Evolutionary conservation across 2,113 vertebrate genomes (phyloP).

Genomic region (Tragelaphus buxtoni): DNA sequence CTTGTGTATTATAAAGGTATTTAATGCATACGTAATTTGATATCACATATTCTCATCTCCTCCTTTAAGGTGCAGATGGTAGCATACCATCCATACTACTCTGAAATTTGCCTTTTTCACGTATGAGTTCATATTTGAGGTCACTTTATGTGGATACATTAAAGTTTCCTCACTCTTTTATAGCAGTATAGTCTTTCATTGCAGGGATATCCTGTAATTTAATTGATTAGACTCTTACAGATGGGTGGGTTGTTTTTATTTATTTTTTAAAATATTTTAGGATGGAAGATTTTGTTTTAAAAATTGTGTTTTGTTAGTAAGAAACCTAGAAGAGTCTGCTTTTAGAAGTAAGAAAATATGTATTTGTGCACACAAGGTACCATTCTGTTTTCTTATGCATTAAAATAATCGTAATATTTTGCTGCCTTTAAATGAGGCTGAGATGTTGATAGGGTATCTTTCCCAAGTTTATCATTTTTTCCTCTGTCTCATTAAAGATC

Average conservation of each 20-base stretch:
- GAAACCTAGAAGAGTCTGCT: not conserved
- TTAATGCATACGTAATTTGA: not conserved
- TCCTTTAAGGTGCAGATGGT: not conserved
- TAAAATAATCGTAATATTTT: slow-evolving; percentile 12
- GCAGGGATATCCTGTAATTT: not conserved
- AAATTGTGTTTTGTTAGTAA: slow-evolving; percentile 25
- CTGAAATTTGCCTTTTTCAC: not conserved
- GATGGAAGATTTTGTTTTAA: not conserved
- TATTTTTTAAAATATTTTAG: not conserved
- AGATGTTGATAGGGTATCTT: slow-evolving; percentile 11
- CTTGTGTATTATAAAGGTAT: not conserved
- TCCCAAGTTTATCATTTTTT: slow-evolving; percentile 26
- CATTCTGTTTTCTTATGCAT: not conserved
- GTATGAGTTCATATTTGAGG: not conserved
- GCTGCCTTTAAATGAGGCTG: not conserved
- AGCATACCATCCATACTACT: not conserved
- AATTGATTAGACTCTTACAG: not conserved
- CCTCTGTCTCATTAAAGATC: slow-evolving; percentile 37
- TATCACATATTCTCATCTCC: not conserved
- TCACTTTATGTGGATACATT: not conserved
- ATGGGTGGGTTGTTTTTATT: not conserved
- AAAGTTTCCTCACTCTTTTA: not conserved
- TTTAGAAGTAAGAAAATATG: not conserved
- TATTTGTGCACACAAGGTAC: not conserved
- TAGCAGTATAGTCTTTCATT: not conserved